Evolutionary conservation across 2,888 invertebrate species (phyloP), one percentile per base, ranked within the genome.

Genomic region (Fragum fragum): DNA sequence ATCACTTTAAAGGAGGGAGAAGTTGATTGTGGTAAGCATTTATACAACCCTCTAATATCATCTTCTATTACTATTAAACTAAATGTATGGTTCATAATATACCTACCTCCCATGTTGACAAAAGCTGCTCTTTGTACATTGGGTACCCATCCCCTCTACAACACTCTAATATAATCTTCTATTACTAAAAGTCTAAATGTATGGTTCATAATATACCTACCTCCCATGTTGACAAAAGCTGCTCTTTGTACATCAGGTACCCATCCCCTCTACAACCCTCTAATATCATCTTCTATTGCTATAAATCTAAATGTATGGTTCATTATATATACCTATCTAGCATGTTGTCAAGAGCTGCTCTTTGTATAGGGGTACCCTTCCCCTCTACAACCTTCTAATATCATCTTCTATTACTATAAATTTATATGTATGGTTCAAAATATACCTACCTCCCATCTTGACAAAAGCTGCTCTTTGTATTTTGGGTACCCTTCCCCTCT

Each of bases 121-220:
- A 94, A 87, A 66, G 96, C 95, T 69, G 95, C 96, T 88, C 96
- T 88, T 91, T 96, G 98, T 52, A 98, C 97, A 95, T 98, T 98
- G 9, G 98, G 98, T 71, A 98, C 95, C n/a, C n/a, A 98, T 36
- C 97, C 97, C 95, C 98, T 97, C 98, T 98, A 99, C n/a, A n/a
- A n/a, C n/a, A n/a, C n/a, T n/a, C n/a, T n/a, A n/a, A n/a, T n/a
- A n/a, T n/a, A n/a, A n/a, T 97, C 97, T 84, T 97, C 96, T 14
- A 95, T 94, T 71, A 97, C 95, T 59, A 98, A 96, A 93, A 96
- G 96, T 28, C 95, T 95, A 91, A 98, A 97, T 1, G 97, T 98
- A 94, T 98, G 97, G 72, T n/a, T 91, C 98, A 98, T 36, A 6
- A 47, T 3, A 47, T 47, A 73, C 77, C 80, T 83, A 93, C 94